These are phyloP conservation scores for Biston betularia DNA, from an alignment of 2,888 invertebrate genomes.

Conservation along the genomic window DNA sequence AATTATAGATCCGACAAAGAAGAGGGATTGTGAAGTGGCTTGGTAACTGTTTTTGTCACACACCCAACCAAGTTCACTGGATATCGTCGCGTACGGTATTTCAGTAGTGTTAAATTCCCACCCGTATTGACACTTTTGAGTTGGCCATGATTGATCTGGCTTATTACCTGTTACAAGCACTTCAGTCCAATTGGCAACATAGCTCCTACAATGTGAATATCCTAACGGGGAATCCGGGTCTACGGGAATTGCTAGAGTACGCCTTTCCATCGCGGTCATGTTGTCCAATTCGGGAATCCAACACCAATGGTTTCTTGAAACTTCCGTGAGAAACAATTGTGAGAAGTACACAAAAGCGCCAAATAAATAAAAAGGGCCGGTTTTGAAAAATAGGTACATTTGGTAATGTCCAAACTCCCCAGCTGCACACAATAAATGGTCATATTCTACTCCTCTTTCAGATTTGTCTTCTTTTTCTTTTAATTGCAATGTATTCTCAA, in stretches of 20 bases:
- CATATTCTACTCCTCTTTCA: conserved; percentile 51
- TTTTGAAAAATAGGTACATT: conserved; percentile 53
- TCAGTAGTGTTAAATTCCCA: conserved; percentile 74
- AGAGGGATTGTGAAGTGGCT: conserved; percentile 64
- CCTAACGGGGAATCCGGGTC: conserved; percentile 56
- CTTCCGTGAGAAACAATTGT: conserved; percentile 63
- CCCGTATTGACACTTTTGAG: conserved; percentile 60
- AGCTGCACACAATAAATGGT: conserved; percentile 58
- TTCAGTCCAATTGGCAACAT: conserved; percentile 67
- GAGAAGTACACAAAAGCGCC: conserved; percentile 59
- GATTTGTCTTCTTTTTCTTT: neutral
- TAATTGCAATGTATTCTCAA: neutral
- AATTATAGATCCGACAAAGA: conserved; percentile 69
- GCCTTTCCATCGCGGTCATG: conserved; percentile 55
- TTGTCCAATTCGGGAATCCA: conserved; percentile 60
- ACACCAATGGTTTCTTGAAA: conserved; percentile 63
- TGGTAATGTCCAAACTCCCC: conserved; percentile 63
- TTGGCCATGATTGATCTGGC: conserved; percentile 58
- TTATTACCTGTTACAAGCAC: conserved; percentile 51
- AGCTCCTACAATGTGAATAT: conserved; percentile 64
- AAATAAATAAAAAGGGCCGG: conserved; percentile 59
- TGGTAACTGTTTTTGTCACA: conserved; percentile 67
- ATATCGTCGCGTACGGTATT: conserved; percentile 70
- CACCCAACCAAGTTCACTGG: conserved; percentile 72
- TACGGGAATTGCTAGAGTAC: conserved; percentile 56